Evolutionary conservation across 2,888 invertebrate species (phyloP).

Genomic region (Oegoconia quadripuncta): DNA sequence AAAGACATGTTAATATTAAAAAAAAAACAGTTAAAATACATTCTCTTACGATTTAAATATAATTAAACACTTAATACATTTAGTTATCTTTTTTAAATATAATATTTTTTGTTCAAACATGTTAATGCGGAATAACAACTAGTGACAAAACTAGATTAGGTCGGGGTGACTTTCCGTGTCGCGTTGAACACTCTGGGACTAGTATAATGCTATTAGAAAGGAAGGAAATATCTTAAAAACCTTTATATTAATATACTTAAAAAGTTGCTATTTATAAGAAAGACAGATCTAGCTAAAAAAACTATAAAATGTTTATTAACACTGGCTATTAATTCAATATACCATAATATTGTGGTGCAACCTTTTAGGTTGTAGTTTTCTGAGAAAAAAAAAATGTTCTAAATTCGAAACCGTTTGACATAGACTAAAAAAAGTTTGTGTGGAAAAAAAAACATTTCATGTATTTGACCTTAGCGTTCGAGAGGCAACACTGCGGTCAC

Average conservation of each 20-base stretch:
- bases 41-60: slow-evolving; percentile 23
- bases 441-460: background rate
- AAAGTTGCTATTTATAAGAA: too few relatives aligned
- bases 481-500: background rate
- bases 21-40: slow-evolving; percentile 56
- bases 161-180: background rate
- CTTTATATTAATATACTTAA: too few relatives aligned
- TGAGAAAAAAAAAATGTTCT: too few relatives aligned
- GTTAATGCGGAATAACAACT: slow-evolving; percentile 59
- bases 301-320: too few relatives aligned
- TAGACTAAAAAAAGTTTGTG: too few relatives aligned
- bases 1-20: slow-evolving; percentile 36
- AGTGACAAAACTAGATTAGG: background rate
- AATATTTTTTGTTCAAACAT: slow-evolving; percentile 28
- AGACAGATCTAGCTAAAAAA: too few relatives aligned
- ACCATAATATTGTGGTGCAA: too few relatives aligned
- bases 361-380: too few relatives aligned
- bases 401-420: too few relatives aligned
- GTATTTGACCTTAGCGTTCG: background rate
- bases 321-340: too few relatives aligned
- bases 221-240: too few relatives aligned
- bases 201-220: background rate
- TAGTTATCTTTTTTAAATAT: slow-evolving; percentile 45
- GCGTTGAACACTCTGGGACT: background rate
- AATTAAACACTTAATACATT: slow-evolving; percentile 61